A percentile compares a stretch with the other conserved stretches of the same genome.
These are phyloP conservation scores for Sarcophaga bullata DNA, from an alignment of 1,140 invertebrate species.

Conservation along the genomic window DNA sequence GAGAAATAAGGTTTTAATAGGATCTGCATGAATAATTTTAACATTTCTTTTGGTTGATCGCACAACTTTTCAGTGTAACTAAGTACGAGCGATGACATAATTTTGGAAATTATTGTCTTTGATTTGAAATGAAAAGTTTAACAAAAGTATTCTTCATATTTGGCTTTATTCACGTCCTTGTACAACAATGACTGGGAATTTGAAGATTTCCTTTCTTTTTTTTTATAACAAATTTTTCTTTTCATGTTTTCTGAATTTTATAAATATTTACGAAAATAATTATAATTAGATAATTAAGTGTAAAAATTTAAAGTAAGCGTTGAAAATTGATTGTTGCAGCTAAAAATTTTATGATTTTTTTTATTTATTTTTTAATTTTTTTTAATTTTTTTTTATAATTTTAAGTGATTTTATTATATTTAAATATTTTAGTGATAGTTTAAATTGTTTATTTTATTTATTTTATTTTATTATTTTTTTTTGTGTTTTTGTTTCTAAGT, in stretches of 20 bases:
- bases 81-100: too few relatives aligned
- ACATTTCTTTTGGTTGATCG: too few relatives aligned
- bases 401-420: slow-evolving; percentile 23
- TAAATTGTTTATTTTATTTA: too few relatives aligned
- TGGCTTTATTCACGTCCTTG: too few relatives aligned
- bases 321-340: slow-evolving; percentile 45
- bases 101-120: too few relatives aligned
- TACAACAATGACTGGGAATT: too few relatives aligned
- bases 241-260: neutral
- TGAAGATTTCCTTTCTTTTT: neutral
- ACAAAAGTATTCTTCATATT: too few relatives aligned
- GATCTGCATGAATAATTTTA: too few relatives aligned
- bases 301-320: slow-evolving; percentile 42
- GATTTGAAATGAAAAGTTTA: too few relatives aligned
- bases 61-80: too few relatives aligned
- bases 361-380: slow-evolving; percentile 29
- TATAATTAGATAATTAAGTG: neutral
- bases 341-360: slow-evolving; percentile 41
- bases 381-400: slow-evolving; percentile 6
- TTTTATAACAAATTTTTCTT: slow-evolving; percentile 17
- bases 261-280: slow-evolving; percentile 7
- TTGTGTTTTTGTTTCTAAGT: neutral
- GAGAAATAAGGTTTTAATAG: too few relatives aligned
- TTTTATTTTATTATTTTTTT: too few relatives aligned
- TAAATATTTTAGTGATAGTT: slow-evolving; percentile 9